Base-by-base conservation (phyloP, 2,888 invertebrate species). In the Tetramorium bicarinatum region DNA sequence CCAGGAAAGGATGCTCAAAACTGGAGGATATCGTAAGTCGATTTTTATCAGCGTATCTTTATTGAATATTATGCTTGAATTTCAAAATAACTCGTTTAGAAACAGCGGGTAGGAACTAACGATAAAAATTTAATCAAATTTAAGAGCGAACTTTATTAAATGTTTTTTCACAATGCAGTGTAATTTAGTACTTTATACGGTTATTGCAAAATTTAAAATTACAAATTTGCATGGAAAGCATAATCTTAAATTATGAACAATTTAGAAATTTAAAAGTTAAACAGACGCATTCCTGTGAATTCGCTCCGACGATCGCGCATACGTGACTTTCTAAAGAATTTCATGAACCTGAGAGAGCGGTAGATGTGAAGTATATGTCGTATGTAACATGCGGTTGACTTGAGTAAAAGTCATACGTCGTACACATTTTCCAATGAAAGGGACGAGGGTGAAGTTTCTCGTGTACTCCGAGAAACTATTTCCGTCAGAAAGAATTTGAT, bases 21-120 rank as follows among this genome's bases (percentile, higher is more conserved):
- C 92, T 94, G 85, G 94, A 94, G 87, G 94, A 94, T 38, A 94
- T 94, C 69, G 94, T 94, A 87, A 94, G 94, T 94, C 88, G 52
- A n/a, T 62, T 34, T 56, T 49, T 71, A 7, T 49, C 49, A 21
- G 13, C 3, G 21, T 62, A 21, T n/a, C 44, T 21, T 34, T 21
- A 6, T 47, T 64, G 13, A 41, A 44, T 25, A 1, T 76, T 77
- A 15, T 9, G 34, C 8, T 54, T 66, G 25, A 52, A 44, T 66
- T 56, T 44, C n/a, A 9, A 41, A 29, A 13, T n/a, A 15, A 61
- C 15, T 13, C 8, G 15, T 25, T 13, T 62, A 6, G 3, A 29
- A 8, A 9, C n/a, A 25, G 11, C 25, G 7, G 13, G 13, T 41
- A 25, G 11, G 41, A 44, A 41, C 41, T 25, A 56, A 18, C 4